These are phyloP conservation scores for Altica lythri DNA, from an alignment of 2,888 invertebrate species.

Conservation along the genomic window DNA sequence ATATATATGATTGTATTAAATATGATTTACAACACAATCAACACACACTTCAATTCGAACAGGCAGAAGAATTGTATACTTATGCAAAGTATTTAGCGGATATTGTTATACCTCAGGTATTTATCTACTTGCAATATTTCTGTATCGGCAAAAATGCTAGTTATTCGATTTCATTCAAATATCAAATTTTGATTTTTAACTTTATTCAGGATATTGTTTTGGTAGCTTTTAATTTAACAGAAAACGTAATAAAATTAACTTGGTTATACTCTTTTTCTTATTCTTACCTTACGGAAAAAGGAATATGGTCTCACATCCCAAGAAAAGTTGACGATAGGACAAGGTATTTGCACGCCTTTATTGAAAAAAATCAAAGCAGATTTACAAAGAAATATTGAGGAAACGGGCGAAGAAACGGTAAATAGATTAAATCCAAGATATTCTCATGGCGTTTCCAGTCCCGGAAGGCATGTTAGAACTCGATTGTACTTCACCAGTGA, in stretches of 20 bases:
- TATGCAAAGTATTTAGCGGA: conserved; percentile 98
- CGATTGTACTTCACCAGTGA: conserved; percentile 99
- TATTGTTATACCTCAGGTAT: conserved; percentile 95
- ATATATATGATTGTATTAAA: conserved; percentile 99
- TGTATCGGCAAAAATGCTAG: not conserved
- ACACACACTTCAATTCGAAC: conserved; percentile 89
- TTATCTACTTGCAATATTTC: conserved; percentile 17
- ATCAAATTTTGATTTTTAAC: not conserved
- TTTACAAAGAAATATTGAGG: conserved; percentile 90
- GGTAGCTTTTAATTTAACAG: not conserved
- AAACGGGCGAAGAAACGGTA: conserved; percentile 88
- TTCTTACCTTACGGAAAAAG: conserved; percentile 56
- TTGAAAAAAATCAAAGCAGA: conserved; percentile 95
- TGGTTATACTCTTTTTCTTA: conserved; percentile 29
- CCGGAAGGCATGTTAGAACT: conserved; percentile 96
- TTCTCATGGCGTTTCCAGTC: conserved; percentile 97
- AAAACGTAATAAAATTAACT: conserved; percentile 10
- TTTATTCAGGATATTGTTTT: conserved; percentile 1
- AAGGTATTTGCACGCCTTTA: conserved; percentile 96
- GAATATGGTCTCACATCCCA: conserved; percentile 95
- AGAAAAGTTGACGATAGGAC: conserved; percentile 95
- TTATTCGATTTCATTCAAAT: not conserved
- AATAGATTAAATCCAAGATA: conserved; percentile 97
- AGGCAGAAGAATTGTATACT: conserved; percentile 90
- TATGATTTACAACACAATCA: conserved; percentile 98